Base-by-base conservation (phyloP, 1,140 invertebrate species). In the Euwallacea fornicatus region DNA sequence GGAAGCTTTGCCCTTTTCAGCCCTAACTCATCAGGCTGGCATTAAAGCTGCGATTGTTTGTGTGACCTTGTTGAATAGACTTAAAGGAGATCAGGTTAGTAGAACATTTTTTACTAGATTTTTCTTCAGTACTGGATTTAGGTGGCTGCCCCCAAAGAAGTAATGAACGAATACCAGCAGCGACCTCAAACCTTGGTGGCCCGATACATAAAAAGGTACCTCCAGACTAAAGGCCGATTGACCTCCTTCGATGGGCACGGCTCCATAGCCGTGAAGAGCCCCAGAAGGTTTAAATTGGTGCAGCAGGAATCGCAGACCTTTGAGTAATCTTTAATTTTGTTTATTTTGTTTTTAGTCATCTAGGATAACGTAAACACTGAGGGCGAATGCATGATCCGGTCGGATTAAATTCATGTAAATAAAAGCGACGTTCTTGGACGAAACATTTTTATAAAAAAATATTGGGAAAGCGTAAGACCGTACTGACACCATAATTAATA, bases 1-100 rank as follows among this genome's bases (percentile, higher is more conserved):
- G 97, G 98, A 99, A 83, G 91, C 92, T 0, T 86, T 93, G 0
- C 90, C 91, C 33, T 98, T 99, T 81, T 93, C 96, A 0, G 95
- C 96, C 0, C 86, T 98, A 16, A 98, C 95, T 9, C 91, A 96
- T 80, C 91, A 95, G 79, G 96, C 96, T n/a, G 94, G 94, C 9
- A 93, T 98, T 67, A 91, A 91, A 84, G 93, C 94, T 7, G 96
- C 94, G 6, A 92, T 98, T 16, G 88, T 98, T 13, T 99, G 97
- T 81, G 96, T 98, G 7, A 91, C 95, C 0, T 81, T 99, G 0
- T 80, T 99, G n/a, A 95, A 99, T 83, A 86, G 97, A 71, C 86
- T 98, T 1, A 91, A 96, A 77, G 94, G 94, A 7, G 97, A 99
- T 84, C 96, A 98, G 86, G 92, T 98, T 79, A 80, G 9, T 50